phyloP scores from a whole-genome alignment of 1,140 invertebrate species.

The Pomacea maculata region DNA sequence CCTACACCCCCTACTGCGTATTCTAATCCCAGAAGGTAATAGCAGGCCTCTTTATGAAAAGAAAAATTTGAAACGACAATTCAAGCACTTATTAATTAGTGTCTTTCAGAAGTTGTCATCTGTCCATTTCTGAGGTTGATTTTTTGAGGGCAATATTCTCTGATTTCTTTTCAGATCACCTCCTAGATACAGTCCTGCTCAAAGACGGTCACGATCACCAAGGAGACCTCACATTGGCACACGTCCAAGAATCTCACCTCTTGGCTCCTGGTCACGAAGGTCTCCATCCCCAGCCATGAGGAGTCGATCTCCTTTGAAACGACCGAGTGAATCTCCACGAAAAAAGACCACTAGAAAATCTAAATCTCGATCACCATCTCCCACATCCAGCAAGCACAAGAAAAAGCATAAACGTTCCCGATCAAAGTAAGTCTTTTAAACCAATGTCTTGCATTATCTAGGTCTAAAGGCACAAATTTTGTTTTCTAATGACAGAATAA shows the following conservation, averaged over 20 bases:
- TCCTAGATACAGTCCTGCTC: constrained; percentile 16
- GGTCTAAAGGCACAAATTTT: too few species aligned
- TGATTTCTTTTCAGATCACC: constrained; percentile 15
- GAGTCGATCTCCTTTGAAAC: constrained; percentile 10
- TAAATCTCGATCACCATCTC: constrained; percentile 30
- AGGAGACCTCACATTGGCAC: constrained; percentile 15
- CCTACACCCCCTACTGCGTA: constrained; percentile 55
- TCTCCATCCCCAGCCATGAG: constrained; percentile 30
- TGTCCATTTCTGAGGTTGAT: too few species aligned
- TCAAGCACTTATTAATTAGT: too few species aligned
- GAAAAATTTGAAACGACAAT: too few species aligned
- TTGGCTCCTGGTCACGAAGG: constrained; percentile 35
- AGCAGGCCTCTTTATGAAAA: background rate
- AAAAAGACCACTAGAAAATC: constrained; percentile 25
- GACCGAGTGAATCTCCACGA: constrained; percentile 35
- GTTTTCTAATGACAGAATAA: too few species aligned
- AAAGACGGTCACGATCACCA: constrained; percentile 33
- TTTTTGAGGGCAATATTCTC: too few species aligned
- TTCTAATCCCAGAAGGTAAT: constrained; percentile 46
- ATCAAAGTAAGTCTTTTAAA: constrained; percentile 4
- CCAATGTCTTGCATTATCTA: background rate
- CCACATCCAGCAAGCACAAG: constrained; percentile 34
- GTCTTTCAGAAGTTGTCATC: too few species aligned
- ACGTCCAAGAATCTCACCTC: constrained; percentile 26
- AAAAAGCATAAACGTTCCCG: constrained; percentile 32